Base-by-base conservation (phyloP, 2,797 vertebrate genomes). In the Galagoides demidoff region DNA sequence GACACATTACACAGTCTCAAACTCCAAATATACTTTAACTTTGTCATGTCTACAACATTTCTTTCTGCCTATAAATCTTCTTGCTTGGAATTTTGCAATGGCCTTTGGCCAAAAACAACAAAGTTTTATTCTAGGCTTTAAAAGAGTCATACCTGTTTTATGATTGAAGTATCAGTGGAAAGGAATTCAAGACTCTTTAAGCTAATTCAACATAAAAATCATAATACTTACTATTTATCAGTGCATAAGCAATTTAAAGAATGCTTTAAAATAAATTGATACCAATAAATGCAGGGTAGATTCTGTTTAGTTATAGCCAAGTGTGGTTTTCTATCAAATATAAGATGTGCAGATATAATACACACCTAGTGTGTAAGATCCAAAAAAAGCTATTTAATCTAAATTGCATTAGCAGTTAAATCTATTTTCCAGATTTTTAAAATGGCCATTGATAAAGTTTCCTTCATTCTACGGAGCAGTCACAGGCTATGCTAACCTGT, bases 81-180 rank as follows among this genome's bases (percentile, higher is more conserved):
- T 94, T 29, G 39, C 39, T 77, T 81, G 61, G 70, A 95, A 66
- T 90, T 95, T 79, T 94, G 34, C 22, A 74, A 39, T 81, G 76
- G 73, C 78, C 13, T 71, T 78, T 78, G 68, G 87, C 84, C 83
- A 91, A 93, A 94, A 89, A 10, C 63, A 94, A 90, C 79, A 74
- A 70, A 77, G 34, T 78, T 92, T 78, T 85, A 82, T 29, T 59
- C 52, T 57, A 59, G 52, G 39, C 14, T 82, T 96, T 73, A 71
- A 89, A 97, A 95, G 64, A 91, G 63, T 87, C 68, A 71, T 85
- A 91, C 71, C 82, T 96, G 52, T 89, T 95, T 95, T 64, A 95
- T 81, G 66, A 70, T 16, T 49, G 39, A 85, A 55, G 31, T 68
- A 92, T 90, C 52, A 89, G 37, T 68, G 71, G 81, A 95, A 95